Base-by-base conservation (phyloP, 2,113 vertebrate species). In the Acinonyx jubatus region DNA sequence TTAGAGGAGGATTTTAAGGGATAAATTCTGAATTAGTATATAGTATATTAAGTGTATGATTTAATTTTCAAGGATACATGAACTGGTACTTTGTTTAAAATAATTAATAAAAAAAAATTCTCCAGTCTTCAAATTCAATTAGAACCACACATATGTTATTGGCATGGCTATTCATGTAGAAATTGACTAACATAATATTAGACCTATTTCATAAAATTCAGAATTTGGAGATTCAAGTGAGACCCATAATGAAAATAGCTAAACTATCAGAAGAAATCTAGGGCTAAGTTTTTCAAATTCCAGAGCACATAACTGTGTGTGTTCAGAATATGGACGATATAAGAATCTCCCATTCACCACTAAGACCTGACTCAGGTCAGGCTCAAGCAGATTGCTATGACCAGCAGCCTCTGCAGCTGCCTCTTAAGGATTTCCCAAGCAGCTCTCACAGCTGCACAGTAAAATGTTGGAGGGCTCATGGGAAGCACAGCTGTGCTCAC, bases 401-500 rank as follows among this genome's bases (percentile, higher is more conserved):
- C 66, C 86, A 31, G n/a, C 19, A 76, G 78, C 27, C 23, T 80
- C 38, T 45, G 90, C 96, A 97, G 97, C 94, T 96, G 95, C 93
- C 78, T 78, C 61, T 79, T 48, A 7, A 65, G 78, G 57, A 25
- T 52, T 45, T 61, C 92, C 93, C 91, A 76, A 95, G 93, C 65
- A 55, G 36, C 89, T 87, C 63, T 92, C 94, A 96, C 93, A 97
- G 97, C 96, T 97, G 95, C 94, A 73, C 1, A 50, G 78, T 13
- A 48, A 91, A 95, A 80, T 68, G 48, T 7, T 96, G 95, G 88
- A 91, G 81, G 10, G 48, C 82, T 92, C 84, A 36, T 0, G 9
- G 61, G 48, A 88, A 84, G 66, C 97, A 95, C 98, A 97, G 98
- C 97, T 98, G 97, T 96, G 97, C 55, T 84, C 88, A 69, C 63